phyloP scores from a whole-genome alignment of 1,140 invertebrate species.

The Drosophila asahinai region DNA sequence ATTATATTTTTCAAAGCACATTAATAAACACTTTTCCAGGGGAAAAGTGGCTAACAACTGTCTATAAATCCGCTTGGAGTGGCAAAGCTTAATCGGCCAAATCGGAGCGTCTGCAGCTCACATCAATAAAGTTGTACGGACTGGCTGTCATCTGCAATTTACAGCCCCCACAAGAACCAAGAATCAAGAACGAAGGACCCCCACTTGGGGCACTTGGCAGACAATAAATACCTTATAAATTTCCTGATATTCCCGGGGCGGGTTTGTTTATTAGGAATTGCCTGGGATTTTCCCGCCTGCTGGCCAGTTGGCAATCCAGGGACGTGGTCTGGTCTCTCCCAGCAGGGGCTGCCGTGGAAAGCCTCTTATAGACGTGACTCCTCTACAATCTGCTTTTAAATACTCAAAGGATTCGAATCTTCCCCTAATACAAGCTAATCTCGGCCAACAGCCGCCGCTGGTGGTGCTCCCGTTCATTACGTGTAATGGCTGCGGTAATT shows the following conservation, averaged over 20 bases:
- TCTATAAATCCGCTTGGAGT: no score
- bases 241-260: neutral
- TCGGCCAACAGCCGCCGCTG: neutral
- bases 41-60: no score
- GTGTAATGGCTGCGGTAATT: slow-evolving; percentile 60
- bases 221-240: slow-evolving; percentile 56
- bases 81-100: no score
- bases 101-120: neutral
- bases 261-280: slow-evolving; percentile 30
- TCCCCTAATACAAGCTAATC: neutral
- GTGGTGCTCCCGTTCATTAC: slow-evolving; percentile 49
- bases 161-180: slow-evolving; percentile 9
- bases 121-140: slow-evolving; percentile 18
- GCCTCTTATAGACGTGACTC: slow-evolving; percentile 4
- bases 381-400: slow-evolving; percentile 44
- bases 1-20: no score
- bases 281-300: slow-evolving; percentile 8
- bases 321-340: no score
- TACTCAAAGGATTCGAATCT: no score
- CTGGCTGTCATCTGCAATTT: slow-evolving; percentile 31
- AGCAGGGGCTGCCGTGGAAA: no score
- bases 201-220: slow-evolving; percentile 3
- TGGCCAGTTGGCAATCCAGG: neutral
- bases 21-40: no score
- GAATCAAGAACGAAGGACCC: no score